Evolutionary conservation across 2,888 invertebrate species (phyloP).

Genomic region (Cheilosia grossa): DNA sequence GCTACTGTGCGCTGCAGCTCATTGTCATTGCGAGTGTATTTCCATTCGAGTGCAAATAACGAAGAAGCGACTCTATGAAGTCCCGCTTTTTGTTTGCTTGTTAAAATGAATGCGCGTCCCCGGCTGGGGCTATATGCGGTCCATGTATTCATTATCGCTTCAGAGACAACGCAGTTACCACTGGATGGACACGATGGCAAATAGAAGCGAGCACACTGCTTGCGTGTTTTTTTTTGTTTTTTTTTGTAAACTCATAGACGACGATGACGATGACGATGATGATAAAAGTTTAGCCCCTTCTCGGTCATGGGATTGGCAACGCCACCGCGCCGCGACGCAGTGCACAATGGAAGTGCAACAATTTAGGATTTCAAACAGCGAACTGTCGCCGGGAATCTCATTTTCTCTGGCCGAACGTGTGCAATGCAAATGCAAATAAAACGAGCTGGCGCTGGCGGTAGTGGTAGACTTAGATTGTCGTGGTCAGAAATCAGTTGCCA

Average conservation of each 20-base stretch:
- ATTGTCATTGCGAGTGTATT: conserved; percentile 37
- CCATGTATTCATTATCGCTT: conserved; percentile 65
- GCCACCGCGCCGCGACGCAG: conserved; percentile 2
- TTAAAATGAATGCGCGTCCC: conserved; percentile 63
- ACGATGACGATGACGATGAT: conserved; percentile 3
- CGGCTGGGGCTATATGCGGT: conserved; percentile 26
- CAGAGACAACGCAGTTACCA: conserved; percentile 52
- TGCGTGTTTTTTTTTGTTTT: too few relatives aligned
- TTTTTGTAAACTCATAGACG: not conserved
- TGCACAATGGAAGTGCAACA: conserved; percentile 50
- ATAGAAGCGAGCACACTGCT: conserved; percentile 28
- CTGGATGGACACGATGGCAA: conserved; percentile 62
- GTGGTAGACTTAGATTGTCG: not conserved
- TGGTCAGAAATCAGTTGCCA: conserved; percentile 13
- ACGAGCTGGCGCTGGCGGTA: not conserved
- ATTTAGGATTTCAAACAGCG: conserved; percentile 61
- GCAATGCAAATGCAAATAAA: conserved; percentile 31
- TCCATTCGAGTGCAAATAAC: conserved; percentile 55
- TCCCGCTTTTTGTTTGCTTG: conserved; percentile 64
- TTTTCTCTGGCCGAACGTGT: conserved; percentile 47
- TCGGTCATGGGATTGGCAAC: conserved; percentile 23
- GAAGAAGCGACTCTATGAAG: conserved; percentile 56
- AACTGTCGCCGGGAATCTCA: conserved; percentile 62
- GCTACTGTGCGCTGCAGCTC: conserved; percentile 4
- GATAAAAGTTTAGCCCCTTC: conserved; percentile 52